Base-by-base conservation (phyloP, 2,797 vertebrate genomes). In the Pampus argenteus region DNA sequence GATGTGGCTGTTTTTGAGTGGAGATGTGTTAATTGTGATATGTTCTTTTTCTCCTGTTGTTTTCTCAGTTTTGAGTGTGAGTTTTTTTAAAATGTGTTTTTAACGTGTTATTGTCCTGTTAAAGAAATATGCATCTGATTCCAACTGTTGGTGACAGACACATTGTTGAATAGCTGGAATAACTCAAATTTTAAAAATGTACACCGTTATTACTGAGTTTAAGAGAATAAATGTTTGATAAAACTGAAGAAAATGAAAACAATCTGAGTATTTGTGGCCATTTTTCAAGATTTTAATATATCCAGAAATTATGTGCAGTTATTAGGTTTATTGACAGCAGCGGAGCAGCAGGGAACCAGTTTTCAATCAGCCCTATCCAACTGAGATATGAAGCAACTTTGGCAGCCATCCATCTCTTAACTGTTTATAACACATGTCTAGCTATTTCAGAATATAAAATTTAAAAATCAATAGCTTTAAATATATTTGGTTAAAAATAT, bases 351-450 rank as follows among this genome's bases (percentile, higher is more conserved):
- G 55, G 74, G 76, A 83, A 83, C 76, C 68, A 77, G 74, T 83
- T 88, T 84, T 62, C 31, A 56, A 74, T 85, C 70, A 64, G 66
- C 62, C 22, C 52, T 15, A 22, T 71, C 76, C 84, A 77, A 71
- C 76, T 66, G 82, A 86, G 78, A 80, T 58, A 66, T 44, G 68
- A 78, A 63, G 64, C 52, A 76, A 60, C 61, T 38, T 71, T 82
- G 77, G 84, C 82, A 78, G 55, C 4, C 57, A 47, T 82, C 84
- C 80, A 86, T 81, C 71, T 69, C 59, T 23, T 29, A 75, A 74
- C 79, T 79, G 74, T 64, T 84, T 31, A 82, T 31, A 82, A 81
- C 78, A 82, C 67, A 75, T 71, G 72, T 80, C 61, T 22, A 11
- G 57, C 71, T 71, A 60, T 76, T 84, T 78, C 54, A 78, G 50